Conservation (phyloP, 2,888 invertebrate species). For the Ormia ochracea region DNA sequence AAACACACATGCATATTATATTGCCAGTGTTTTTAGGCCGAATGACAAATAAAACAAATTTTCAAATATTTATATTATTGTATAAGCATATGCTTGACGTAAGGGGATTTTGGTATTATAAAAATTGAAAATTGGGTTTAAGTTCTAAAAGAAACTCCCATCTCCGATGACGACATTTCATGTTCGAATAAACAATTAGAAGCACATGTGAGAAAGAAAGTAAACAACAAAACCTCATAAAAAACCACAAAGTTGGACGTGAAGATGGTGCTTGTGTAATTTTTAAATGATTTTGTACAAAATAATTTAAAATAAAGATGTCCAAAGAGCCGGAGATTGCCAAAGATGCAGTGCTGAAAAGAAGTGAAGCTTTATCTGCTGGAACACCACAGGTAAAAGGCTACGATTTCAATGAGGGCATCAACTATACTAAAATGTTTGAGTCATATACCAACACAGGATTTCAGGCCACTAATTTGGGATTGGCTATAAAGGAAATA, state of each 20-base stretch:
- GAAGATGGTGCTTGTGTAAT: not conserved
- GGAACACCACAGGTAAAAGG: conserved; percentile 86
- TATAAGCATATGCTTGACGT: no score
- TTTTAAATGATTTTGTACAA: conserved; percentile 5
- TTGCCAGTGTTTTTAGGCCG: no score
- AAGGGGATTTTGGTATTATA: no score
- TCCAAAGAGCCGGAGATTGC: conserved; percentile 78
- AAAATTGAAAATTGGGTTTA: no score
- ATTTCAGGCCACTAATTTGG: conserved; percentile 98
- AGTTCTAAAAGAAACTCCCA: no score
- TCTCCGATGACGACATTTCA: no score
- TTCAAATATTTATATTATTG: no score
- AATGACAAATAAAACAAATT: no score
- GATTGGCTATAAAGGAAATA: conserved; percentile 92
- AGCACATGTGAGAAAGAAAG: conserved; percentile 6
- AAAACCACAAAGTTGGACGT: not conserved
- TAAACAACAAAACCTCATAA: no score
- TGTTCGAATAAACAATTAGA: not conserved
- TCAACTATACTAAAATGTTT: conserved; percentile 90
- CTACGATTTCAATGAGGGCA: conserved; percentile 94
- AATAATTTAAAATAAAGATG: conserved; percentile 63
- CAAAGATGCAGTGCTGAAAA: conserved; percentile 84
- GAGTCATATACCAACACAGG: conserved; percentile 88
- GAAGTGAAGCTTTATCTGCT: conserved; percentile 82
- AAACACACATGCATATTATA: no score